Percentiles rank a stretch among this genome's conserved stretches.
These are phyloP conservation scores for Homalodisca vitripennis DNA, from an alignment of 1,140 invertebrate species.

Conservation along the genomic window DNA sequence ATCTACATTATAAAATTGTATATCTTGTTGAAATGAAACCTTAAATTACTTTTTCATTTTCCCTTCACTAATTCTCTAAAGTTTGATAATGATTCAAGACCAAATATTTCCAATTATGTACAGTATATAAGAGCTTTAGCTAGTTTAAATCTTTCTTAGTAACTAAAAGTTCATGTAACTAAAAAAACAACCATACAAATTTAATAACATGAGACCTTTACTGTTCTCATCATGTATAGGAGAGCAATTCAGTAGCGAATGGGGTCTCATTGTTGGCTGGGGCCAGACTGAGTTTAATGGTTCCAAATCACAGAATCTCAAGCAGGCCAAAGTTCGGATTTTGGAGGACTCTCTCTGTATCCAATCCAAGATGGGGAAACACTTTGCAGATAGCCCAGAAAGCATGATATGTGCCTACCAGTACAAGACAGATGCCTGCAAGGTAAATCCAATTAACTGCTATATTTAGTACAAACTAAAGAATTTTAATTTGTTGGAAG, in stretches of 20 bases:
- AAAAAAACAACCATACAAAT: too few relatives aligned
- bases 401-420: constrained; percentile 21
- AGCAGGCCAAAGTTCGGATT: not conserved
- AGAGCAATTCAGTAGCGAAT: not conserved
- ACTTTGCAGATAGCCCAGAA: not conserved
- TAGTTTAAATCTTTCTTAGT: too few relatives aligned
- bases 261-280: constrained; percentile 5
- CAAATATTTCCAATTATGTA: too few relatives aligned
- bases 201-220: too few relatives aligned
- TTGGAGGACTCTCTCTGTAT: not conserved
- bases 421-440: constrained; percentile 27
- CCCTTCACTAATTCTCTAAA: too few relatives aligned
- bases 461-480: too few relatives aligned
- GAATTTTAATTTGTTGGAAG: too few relatives aligned
- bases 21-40: too few relatives aligned
- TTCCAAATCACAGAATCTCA: not conserved
- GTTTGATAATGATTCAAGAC: too few relatives aligned
- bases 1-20: too few relatives aligned
- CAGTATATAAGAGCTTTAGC: too few relatives aligned
- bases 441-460: constrained; percentile 20
- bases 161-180: not conserved
- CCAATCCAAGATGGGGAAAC: not conserved
- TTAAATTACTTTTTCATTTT: too few relatives aligned
- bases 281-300: not conserved
- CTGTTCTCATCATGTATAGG: constrained; percentile 2